Percentiles rank a stretch among this genome's conserved stretches.
Conservation (phyloP, 2,797 vertebrate genomes). For the Cuculus canorus region DNA sequence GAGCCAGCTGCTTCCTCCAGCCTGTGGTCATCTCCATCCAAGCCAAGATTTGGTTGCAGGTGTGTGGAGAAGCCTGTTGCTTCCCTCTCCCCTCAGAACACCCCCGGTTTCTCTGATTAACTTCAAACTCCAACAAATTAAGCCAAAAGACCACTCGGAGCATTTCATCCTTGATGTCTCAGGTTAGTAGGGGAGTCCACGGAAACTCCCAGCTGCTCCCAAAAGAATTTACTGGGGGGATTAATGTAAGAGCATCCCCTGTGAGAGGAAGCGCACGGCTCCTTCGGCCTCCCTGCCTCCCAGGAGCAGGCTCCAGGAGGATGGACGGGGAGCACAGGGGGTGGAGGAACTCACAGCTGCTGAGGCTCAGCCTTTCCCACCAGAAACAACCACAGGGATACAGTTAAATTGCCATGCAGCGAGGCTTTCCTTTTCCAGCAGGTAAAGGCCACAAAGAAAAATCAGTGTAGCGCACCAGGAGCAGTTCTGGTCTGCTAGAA, state of each 20-base stretch:
- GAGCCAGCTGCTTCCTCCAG: neutral
- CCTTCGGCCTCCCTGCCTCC: neutral
- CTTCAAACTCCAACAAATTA: neutral
- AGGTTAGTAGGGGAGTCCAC: neutral
- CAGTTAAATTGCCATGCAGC: neutral
- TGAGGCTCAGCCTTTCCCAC: neutral
- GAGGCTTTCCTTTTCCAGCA: neutral
- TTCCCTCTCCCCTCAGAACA: neutral
- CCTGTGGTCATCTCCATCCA: neutral
- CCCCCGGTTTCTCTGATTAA: neutral
- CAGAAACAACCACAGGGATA: neutral
- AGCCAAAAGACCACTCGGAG: neutral
- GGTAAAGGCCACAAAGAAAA: neutral
- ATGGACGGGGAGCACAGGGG: neutral
- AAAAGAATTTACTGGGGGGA: neutral
- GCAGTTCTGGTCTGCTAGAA: neutral
- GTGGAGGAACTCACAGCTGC: neutral
- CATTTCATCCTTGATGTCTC: neutral
- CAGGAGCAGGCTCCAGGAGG: neutral
- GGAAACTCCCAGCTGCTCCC: neutral
- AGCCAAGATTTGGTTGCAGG: neutral
- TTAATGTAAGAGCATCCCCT: accelerated
- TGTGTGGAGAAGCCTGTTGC: neutral
- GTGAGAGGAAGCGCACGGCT: neutral
- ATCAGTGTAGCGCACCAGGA: neutral